A percentile compares a stretch with the other conserved stretches of the same genome.
Evolutionary conservation across 2,113 vertebrate species (phyloP).

Genomic region (Halcyon malimbica): DNA sequence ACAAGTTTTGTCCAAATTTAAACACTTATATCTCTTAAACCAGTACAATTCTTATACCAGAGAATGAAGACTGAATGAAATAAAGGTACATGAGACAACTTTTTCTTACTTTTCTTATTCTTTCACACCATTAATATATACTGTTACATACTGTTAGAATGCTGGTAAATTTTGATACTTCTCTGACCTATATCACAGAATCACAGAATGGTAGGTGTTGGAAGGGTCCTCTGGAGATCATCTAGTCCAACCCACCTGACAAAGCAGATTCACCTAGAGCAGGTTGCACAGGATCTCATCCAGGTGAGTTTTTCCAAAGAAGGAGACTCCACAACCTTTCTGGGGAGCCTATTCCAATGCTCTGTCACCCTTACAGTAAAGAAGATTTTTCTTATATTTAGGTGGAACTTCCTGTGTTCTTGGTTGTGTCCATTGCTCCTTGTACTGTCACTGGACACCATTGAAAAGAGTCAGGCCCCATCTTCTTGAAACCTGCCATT

Average conservation of each 20-base stretch:
- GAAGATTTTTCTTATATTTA: background rate
- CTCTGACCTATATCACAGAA: background rate
- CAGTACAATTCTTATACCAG: background rate
- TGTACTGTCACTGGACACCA: background rate
- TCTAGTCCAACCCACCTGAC: background rate
- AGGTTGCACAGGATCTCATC: background rate
- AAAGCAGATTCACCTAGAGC: background rate
- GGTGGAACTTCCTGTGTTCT: background rate
- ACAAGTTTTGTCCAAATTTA: background rate
- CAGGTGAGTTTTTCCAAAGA: background rate
- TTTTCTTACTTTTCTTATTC: background rate
- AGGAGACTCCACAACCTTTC: background rate
- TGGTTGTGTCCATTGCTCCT: background rate
- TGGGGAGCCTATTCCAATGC: background rate
- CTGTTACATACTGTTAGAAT: background rate
- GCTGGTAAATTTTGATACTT: background rate
- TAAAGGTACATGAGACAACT: background rate
- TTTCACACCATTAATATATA: background rate
- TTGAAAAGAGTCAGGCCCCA: background rate
- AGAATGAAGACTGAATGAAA: background rate
- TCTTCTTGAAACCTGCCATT: background rate
- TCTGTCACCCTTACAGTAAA: background rate
- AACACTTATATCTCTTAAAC: background rate
- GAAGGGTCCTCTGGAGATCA: background rate
- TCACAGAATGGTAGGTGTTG: background rate